These are phyloP conservation scores for Aplidium turbinatum DNA, from an alignment of 23 tunicate species.

Conservation along the genomic window DNA sequence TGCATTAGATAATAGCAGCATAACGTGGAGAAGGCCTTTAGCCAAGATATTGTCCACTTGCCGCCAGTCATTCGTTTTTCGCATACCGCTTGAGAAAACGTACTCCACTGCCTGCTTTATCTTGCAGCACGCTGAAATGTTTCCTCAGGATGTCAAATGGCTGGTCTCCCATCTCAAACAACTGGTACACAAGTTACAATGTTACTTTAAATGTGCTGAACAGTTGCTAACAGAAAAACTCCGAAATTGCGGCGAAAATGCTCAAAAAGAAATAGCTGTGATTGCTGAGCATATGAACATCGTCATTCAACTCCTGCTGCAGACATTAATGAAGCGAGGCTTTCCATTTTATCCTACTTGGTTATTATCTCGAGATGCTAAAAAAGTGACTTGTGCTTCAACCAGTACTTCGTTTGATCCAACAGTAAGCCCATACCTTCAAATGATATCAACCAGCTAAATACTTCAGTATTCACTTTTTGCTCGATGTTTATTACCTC, in stretches of 20 bases:
- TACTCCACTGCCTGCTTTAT: slow-evolving; percentile 46
- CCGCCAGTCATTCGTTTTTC: slow-evolving; percentile 34
- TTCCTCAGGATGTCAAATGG: slow-evolving; percentile 61
- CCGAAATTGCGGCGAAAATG: slow-evolving; percentile 3
- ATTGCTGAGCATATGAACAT: slow-evolving; percentile 33
- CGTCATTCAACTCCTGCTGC: slow-evolving; percentile 35
- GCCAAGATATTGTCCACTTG: slow-evolving; percentile 22
- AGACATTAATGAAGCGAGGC: slow-evolving; percentile 15
- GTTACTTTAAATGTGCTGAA: slow-evolving; percentile 42
- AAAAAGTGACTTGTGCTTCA: too few relatives aligned
- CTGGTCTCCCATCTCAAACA: slow-evolving; percentile 25
- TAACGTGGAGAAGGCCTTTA: slow-evolving; percentile 20
- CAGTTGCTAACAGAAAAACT: slow-evolving; percentile 27
- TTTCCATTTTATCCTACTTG: slow-evolving; percentile 16
- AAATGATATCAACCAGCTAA: too few relatives aligned
- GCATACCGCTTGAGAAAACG: slow-evolving; percentile 60
- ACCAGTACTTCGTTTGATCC: too few relatives aligned
- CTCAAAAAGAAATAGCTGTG: slow-evolving; percentile 14
- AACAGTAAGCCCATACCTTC: too few relatives aligned
- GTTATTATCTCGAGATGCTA: too few relatives aligned
- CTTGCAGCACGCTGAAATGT: slow-evolving; percentile 21
- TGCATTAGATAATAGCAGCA: slow-evolving; percentile 5
- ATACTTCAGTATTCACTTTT: too few relatives aligned
- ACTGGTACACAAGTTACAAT: slow-evolving; percentile 40
- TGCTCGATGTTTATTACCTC: too few relatives aligned